Percentiles rank a stretch among this genome's conserved stretches.
Conservation (phyloP, 2,113 vertebrate species). For the Periophthalmodon schlosseri region DNA sequence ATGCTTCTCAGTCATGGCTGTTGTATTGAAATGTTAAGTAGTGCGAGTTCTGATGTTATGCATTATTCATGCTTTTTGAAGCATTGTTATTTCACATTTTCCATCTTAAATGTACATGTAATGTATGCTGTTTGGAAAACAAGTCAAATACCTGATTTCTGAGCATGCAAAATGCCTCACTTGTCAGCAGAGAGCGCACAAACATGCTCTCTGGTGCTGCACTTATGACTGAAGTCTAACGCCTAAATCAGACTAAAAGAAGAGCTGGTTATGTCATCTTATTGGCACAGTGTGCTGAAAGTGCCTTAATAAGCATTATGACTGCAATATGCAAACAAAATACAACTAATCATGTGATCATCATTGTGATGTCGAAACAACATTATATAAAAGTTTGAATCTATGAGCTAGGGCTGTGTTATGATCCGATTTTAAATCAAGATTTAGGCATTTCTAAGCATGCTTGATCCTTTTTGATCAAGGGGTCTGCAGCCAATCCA, state of each 20-base stretch:
- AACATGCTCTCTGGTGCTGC: neutral
- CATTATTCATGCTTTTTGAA: neutral
- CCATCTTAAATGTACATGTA: neutral
- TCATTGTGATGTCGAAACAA: no score
- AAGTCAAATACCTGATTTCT: neutral
- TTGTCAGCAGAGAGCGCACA: neutral
- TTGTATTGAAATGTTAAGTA: neutral
- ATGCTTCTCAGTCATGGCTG: neutral
- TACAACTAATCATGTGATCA: no score
- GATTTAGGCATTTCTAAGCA: no score
- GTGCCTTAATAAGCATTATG: neutral
- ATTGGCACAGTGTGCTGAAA: no score
- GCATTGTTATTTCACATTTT: neutral
- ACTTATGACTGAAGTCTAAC: neutral
- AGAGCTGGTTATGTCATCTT: neutral
- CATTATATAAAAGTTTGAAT: no score
- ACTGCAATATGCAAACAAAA: neutral
- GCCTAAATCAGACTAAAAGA: neutral
- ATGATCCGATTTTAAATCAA: no score
- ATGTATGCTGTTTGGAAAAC: neutral
- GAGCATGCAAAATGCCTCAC: neutral
- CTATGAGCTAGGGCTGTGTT: no score
- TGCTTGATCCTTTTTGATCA: no score
- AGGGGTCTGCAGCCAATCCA: no score
- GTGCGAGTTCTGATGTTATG: neutral